Conservation (phyloP, 2,888 invertebrate species). For the Actias luna region DNA sequence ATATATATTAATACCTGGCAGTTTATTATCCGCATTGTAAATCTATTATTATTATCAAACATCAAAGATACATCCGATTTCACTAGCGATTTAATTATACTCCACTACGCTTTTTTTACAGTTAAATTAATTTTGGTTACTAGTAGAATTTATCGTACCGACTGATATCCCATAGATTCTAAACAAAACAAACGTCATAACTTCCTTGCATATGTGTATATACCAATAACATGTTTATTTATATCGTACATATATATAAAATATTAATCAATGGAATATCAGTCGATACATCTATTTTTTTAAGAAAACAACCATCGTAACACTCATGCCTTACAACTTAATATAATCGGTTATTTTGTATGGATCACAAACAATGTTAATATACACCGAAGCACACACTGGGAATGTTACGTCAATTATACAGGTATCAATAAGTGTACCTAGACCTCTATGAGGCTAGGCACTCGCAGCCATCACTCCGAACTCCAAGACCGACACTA, state of each 20-base stretch:
- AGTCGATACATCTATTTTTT: constrained; percentile 48
- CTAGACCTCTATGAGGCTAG: constrained; percentile 25
- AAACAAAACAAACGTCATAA: background rate
- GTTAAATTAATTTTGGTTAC: constrained; percentile 26
- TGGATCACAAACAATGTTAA: constrained; percentile 79
- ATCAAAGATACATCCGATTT: background rate
- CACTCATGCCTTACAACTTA: constrained; percentile 76
- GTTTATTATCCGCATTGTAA: background rate
- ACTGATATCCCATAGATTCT: constrained; percentile 49
- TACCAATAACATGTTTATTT: constrained; percentile 13
- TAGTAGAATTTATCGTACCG: constrained; percentile 55
- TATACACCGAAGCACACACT: constrained; percentile 75
- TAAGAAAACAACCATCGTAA: constrained; percentile 52
- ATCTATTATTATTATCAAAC: background rate
- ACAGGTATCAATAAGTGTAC: constrained; percentile 78
- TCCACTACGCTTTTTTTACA: background rate
- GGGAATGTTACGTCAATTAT: constrained; percentile 77
- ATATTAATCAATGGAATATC: constrained; percentile 52
- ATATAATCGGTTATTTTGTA: constrained; percentile 66
- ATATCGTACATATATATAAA: constrained; percentile 11
- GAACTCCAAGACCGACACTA: background rate
- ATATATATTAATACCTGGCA: background rate
- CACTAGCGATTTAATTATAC: constrained; percentile 1
- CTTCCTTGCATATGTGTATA: background rate
- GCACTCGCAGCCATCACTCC: constrained; percentile 4